Percentiles rank a stretch among this genome's conserved stretches.
Evolutionary conservation across 2,113 vertebrate species (phyloP).

Genomic region (Cariama cristata): DNA sequence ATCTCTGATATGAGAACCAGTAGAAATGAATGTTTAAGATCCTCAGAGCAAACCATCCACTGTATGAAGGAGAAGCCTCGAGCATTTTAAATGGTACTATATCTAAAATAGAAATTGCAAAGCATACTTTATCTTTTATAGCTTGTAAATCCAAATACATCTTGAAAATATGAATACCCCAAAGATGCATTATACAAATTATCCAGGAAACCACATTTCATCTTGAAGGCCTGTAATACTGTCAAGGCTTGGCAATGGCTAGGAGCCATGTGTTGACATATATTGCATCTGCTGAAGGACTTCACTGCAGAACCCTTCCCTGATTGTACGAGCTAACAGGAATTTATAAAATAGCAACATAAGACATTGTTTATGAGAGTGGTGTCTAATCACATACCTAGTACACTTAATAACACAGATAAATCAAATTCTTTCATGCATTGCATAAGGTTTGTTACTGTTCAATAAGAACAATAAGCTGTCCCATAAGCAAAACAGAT

Average conservation of each 20-base stretch:
- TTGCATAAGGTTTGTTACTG: conserved; percentile 27
- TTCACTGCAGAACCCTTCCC: background rate
- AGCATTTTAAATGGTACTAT: conserved; percentile 22
- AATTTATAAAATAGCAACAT: background rate
- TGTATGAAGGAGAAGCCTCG: background rate
- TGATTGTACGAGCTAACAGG: background rate
- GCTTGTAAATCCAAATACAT: conserved; percentile 19
- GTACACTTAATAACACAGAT: conserved; percentile 7
- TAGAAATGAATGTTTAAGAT: conserved; percentile 30
- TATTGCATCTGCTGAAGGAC: background rate
- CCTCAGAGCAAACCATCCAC: conserved; percentile 12
- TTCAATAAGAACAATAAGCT: conserved; percentile 38
- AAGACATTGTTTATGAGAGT: background rate
- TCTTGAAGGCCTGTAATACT: background rate
- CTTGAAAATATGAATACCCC: conserved; percentile 15
- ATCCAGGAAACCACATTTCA: background rate
- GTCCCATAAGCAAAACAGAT: conserved; percentile 31
- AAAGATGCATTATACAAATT: conserved; percentile 28
- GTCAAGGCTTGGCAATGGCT: background rate
- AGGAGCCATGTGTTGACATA: background rate
- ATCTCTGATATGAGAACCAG: conserved; percentile 16
- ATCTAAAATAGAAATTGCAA: background rate
- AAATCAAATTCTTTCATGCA: conserved; percentile 42
- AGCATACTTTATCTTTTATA: background rate
- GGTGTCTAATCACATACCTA: background rate